Evolutionary conservation across 2,888 invertebrate genomes (phyloP).

Genomic region (Campaea margaritaria): DNA sequence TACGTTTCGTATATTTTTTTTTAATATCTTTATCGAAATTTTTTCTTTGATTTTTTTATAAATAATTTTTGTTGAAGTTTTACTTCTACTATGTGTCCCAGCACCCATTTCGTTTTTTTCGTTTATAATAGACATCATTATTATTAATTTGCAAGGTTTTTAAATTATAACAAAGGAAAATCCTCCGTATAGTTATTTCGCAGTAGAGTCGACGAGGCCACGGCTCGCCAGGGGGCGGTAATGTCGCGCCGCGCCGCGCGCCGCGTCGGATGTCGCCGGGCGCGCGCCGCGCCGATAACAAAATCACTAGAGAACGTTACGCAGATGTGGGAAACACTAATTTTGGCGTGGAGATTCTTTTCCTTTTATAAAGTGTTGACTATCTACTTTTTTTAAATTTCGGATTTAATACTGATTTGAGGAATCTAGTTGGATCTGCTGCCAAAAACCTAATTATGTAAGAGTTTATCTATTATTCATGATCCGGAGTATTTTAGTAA

Average conservation of each 20-base stretch:
- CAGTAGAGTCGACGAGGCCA: constrained; percentile 38
- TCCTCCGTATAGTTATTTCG: constrained; percentile 42
- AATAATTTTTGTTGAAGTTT: too few relatives aligned
- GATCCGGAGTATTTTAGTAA: too few relatives aligned
- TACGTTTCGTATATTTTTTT: too few relatives aligned
- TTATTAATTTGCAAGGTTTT: constrained; percentile 10
- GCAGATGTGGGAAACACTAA: constrained; percentile 41
- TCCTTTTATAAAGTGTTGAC: too few relatives aligned
- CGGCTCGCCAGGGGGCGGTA: constrained; percentile 55
- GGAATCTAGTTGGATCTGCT: too few relatives aligned
- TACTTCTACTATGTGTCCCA: too few relatives aligned
- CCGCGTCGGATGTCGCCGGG: constrained; percentile 80
- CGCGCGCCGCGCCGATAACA: constrained; percentile 78
- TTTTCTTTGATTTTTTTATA: too few relatives aligned
- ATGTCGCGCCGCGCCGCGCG: constrained; percentile 74
- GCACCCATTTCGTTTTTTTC: not conserved
- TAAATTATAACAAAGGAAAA: constrained; percentile 8
- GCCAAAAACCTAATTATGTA: too few relatives aligned
- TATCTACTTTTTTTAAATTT: too few relatives aligned
- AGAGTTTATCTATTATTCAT: too few relatives aligned
- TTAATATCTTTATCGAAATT: too few relatives aligned
- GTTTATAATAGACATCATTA: not conserved
- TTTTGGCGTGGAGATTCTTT: constrained; percentile 12
- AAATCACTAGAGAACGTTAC: constrained; percentile 80
- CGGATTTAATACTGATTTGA: too few relatives aligned